Base-by-base conservation (phyloP, 2,113 vertebrate genomes). In the Aptenodytes patagonicus region DNA sequence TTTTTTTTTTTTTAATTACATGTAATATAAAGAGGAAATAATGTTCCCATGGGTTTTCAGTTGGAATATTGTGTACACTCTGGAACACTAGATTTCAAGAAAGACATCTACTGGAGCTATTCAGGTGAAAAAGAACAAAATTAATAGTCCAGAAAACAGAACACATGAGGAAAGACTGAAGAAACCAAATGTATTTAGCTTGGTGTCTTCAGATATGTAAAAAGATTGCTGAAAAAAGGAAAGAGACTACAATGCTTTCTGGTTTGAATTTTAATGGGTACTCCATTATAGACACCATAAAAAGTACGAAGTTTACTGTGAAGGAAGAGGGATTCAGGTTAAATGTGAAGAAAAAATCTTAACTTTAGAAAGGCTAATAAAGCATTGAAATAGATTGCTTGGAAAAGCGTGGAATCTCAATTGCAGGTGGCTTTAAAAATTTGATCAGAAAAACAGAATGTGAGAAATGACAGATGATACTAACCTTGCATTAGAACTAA, bases 321-420 rank as follows among this genome's bases (percentile, higher is more conserved):
- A 75, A 52, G 13, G 10, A 89, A 72, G 57, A 40, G 11, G 1
- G 20, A 34, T 49, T 52, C 49, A 49, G 3, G 6, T 69, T 49
- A 61, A 76, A 61, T 28, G 3, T 49, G 32, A 86, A 38, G 3
- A 44, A 84, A 69, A 69, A 31, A 25, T 6, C 2, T 55, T 20
- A 34, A 18, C 1, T 6, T 66, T 70, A 36, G 28, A 65, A 80
- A 89, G 6, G 3, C 1, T 84, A 21, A 42, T 6, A 31, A 83
- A 52, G 3, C 31, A 46, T 8, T 62, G 47, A 16, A 81, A 58
- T 15, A 62, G 17, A 7, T 58, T 51, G 46, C 4, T 76, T 71
- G 9, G 7, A 69, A 40, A 69, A 4, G 8, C 6, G 1, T 46
- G 3, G 11, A 62, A 54, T 46, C 40, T 69, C 40, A 40, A 0